Evolutionary conservation across 2,113 vertebrate species (phyloP).

Genomic region (Pseudorasbora parva): DNA sequence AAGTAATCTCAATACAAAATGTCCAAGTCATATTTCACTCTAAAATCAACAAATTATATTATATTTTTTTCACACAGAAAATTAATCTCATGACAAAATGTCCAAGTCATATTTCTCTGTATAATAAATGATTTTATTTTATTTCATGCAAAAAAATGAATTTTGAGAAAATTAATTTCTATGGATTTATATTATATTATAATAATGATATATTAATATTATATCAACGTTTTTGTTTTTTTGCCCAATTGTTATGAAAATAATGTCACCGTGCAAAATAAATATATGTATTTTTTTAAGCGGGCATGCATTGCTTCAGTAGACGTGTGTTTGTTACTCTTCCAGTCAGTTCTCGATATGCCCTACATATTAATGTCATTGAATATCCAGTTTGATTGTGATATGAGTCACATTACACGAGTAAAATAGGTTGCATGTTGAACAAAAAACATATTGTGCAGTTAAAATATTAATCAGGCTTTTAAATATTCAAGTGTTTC

Average conservation of each 20-base stretch:
- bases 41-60: neutral
- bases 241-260: neutral
- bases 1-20: neutral
- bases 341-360: neutral
- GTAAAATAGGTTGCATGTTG: neutral
- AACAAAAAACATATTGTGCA: neutral
- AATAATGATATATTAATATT: too few relatives aligned
- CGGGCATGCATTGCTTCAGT: neutral
- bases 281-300: neutral
- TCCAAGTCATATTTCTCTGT: too few relatives aligned
- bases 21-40: neutral
- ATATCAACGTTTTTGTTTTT: too few relatives aligned
- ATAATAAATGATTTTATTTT: too few relatives aligned
- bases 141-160: too few relatives aligned
- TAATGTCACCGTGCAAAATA: neutral
- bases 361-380: neutral
- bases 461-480: neutral
- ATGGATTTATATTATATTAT: too few relatives aligned
- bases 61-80: too few relatives aligned
- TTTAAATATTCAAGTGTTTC: constrained; percentile 1
- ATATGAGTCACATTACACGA: neutral
- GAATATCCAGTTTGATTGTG: neutral
- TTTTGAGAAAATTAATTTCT: too few relatives aligned
- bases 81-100: too few relatives aligned
- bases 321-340: neutral